Percentiles rank a stretch among this genome's conserved stretches.
Evolutionary conservation across 2,888 invertebrate genomes (phyloP).

Genomic region (Andricus quercusramuli): DNA sequence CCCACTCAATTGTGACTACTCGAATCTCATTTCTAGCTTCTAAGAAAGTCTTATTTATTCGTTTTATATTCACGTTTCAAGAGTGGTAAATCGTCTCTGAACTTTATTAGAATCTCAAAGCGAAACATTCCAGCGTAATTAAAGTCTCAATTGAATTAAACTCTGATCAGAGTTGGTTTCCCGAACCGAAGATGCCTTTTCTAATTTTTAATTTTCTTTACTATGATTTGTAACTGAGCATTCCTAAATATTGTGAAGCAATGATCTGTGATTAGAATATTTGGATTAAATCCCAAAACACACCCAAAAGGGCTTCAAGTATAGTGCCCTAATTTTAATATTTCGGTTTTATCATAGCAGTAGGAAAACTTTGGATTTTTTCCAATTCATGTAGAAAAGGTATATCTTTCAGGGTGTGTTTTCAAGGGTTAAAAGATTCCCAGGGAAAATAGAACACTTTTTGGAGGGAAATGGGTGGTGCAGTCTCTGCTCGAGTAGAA

Average conservation of each 20-base stretch:
- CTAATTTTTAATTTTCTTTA: background rate
- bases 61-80: background rate
- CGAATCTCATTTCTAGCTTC: background rate
- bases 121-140: background rate
- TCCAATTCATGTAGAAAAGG: too few relatives aligned
- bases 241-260: background rate
- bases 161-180: background rate
- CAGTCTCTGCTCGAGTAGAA: conserved; percentile 10
- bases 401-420: background rate
- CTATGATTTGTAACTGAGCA: conserved; percentile 1
- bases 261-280: conserved; percentile 25
- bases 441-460: background rate
- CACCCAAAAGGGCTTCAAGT: too few relatives aligned
- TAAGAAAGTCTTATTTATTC: background rate
- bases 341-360: too few relatives aligned
- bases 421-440: background rate
- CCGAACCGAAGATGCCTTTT: conserved; percentile 33
- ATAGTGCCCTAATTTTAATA: too few relatives aligned
- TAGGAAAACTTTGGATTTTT: too few relatives aligned
- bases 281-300: background rate
- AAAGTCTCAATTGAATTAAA: background rate
- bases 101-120: conserved; percentile 4
- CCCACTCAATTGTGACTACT: conserved; percentile 20
- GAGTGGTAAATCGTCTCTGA: background rate
- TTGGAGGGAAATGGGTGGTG: background rate